Evolutionary conservation across 2,797 vertebrate species (phyloP).

Genomic region (Melanotaenia trifasciata): DNA sequence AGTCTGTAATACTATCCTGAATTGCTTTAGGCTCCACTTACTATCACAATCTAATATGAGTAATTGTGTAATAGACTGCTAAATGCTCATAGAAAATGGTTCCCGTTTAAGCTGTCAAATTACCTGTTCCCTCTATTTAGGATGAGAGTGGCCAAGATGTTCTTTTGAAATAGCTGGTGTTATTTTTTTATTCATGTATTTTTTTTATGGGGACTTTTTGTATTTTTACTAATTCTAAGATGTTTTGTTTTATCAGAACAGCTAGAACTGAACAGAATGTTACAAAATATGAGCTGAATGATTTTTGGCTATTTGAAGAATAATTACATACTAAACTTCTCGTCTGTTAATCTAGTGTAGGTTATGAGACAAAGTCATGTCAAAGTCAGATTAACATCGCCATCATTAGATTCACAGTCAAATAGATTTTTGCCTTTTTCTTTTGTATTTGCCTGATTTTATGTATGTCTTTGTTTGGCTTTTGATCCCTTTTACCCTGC

Average conservation of each 20-base stretch:
- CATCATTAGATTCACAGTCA: too few species aligned
- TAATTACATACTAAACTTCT: too few species aligned
- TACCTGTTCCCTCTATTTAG: slow-evolving; percentile 45
- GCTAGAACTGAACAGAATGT: neutral
- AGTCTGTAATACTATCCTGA: slow-evolving; percentile 24
- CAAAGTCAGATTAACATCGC: neutral
- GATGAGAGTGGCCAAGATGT: slow-evolving; percentile 26
- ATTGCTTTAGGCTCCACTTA: slow-evolving; percentile 39
- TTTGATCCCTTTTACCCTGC: too few species aligned
- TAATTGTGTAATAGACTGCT: slow-evolving; percentile 59
- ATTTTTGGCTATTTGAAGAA: neutral
- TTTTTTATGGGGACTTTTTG: neutral
- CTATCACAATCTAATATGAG: slow-evolving; percentile 38
- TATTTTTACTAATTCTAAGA: slow-evolving; percentile 3
- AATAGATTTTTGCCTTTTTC: too few species aligned
- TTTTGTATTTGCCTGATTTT: too few species aligned
- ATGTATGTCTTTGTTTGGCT: too few species aligned
- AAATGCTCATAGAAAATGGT: slow-evolving; percentile 70
- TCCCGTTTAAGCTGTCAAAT: slow-evolving; percentile 64
- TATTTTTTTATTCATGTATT: neutral
- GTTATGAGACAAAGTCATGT: too few species aligned
- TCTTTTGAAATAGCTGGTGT: slow-evolving; percentile 14
- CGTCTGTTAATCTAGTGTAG: too few species aligned
- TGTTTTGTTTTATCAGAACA: slow-evolving; percentile 5
- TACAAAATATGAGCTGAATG: neutral